Conservation (phyloP, 1,140 invertebrate genomes). For the Aphis gossypii region DNA sequence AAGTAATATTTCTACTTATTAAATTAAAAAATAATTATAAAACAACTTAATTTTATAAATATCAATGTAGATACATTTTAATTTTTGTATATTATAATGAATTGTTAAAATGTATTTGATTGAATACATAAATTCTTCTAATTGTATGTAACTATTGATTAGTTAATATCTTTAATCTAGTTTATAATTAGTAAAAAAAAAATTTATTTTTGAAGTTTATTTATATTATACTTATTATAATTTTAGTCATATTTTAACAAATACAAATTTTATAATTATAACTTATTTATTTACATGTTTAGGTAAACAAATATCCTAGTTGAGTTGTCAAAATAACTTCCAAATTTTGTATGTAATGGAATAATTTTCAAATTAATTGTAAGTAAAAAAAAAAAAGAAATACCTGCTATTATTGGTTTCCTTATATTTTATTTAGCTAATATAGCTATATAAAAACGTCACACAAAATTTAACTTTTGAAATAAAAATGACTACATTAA, state of each 20-base stretch:
- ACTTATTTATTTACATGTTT: conserved; percentile 20
- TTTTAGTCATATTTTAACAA: background rate
- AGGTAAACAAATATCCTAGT: background rate
- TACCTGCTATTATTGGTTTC: background rate
- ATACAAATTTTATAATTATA: background rate
- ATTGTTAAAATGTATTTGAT: conserved; percentile 27
- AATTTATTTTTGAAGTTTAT: background rate
- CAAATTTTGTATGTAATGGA: conserved; percentile 21
- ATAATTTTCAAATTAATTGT: conserved; percentile 1
- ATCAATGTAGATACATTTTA: background rate
- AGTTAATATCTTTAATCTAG: background rate
- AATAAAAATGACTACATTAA: background rate
- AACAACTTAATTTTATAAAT: conserved; percentile 12
- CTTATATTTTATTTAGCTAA: background rate
- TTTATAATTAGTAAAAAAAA: background rate
- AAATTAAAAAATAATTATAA: conserved; percentile 30
- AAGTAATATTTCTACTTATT: background rate
- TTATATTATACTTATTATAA: background rate
- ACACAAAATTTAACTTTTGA: background rate
- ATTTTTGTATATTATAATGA: background rate
- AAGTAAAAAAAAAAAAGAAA: background rate
- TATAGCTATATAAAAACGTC: background rate
- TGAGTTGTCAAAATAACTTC: background rate
- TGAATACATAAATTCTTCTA: background rate
- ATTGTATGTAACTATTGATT: conserved; percentile 24